These are phyloP conservation scores for Porites cylindrica DNA, from an alignment of 92 coral and sea anemone genomes.

Conservation along the genomic window DNA sequence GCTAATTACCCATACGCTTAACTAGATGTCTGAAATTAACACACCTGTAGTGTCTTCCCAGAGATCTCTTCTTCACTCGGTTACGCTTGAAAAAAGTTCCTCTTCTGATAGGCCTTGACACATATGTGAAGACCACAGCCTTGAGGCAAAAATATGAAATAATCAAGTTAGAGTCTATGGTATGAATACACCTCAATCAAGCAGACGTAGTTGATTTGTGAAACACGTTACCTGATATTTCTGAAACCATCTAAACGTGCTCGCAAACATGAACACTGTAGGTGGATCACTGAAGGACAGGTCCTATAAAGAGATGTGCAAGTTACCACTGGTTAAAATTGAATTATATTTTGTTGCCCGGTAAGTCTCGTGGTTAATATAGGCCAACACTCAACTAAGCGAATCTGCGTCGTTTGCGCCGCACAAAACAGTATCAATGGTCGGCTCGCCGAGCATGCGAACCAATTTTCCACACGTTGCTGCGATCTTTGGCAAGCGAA, in stretches of 20 bases:
- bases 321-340: too few species aligned
- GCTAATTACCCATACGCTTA: background rate
- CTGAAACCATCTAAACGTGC: constrained; percentile 99
- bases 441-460: too few species aligned
- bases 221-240: constrained; percentile 80
- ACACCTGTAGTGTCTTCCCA: constrained; percentile 95
- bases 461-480: too few species aligned
- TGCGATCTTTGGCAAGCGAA: too few species aligned
- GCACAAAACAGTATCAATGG: too few species aligned
- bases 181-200: background rate
- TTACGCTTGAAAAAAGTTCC: constrained; percentile 84
- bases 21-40: too few species aligned
- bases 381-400: too few species aligned
- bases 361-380: too few species aligned
- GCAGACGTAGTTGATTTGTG: too few species aligned
- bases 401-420: too few species aligned
- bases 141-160: constrained; percentile 16
- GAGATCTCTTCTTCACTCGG: constrained; percentile 70
- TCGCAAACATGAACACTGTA: constrained; percentile 87
- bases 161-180: background rate
- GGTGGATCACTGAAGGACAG: constrained; percentile 80
- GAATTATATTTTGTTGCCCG: too few species aligned
- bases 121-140: constrained; percentile 90
- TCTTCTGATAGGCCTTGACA: constrained; percentile 93
- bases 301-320: constrained; percentile 46